Evolutionary conservation across 1,140 invertebrate genomes (phyloP), one percentile per base, ranked within the genome.

Genomic region (Mycetomoellerius zeteki): DNA sequence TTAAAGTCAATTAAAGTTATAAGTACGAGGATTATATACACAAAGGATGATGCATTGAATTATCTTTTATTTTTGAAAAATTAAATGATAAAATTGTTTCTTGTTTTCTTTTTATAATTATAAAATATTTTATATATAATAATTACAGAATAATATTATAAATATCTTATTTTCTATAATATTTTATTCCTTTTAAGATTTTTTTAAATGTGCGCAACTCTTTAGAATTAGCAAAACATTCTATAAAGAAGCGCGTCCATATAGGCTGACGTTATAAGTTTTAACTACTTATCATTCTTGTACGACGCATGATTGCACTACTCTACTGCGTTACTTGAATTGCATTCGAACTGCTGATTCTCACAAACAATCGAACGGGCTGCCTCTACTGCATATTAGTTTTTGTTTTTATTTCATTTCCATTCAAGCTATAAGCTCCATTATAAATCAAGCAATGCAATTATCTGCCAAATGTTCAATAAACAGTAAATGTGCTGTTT

Each of bases 261-360:
- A 4, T 3, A 3, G 10, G 12, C 52, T 60, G 73, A 43, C 73
- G 7, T 52, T 67, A 4, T 3, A 3, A 30, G 19, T 19, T 78
- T 50, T 58, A 30, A 76, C 33, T 80, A 65, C 27, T 80, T 50
- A 27, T 78, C 76, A 27, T n/a, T 78, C 27, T 50, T 33, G 62
- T 33, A 30, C n/a, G 62, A 54, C 62, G 5, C 10, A 52, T 16
- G 43, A 67, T 80, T 65, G 27, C 43, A 67, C n/a, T 67, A 58
- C 30, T 52, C 27, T 69, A 80, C 77, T 80, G 62, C 27, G n/a
- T 33, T 47, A 27, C 33, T 77, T 62, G 58, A 67, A 80, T 80
- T 52, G n/a, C n/a, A 37, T n/a, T 77, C 21, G 10, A 62, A 52
- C 43, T 67, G 52, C 37, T 47, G 33, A 43, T 78, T 78, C 27